These are phyloP conservation scores for Rhynchophorus ferrugineus DNA, from an alignment of 1,140 invertebrate genomes.

Conservation along the genomic window DNA sequence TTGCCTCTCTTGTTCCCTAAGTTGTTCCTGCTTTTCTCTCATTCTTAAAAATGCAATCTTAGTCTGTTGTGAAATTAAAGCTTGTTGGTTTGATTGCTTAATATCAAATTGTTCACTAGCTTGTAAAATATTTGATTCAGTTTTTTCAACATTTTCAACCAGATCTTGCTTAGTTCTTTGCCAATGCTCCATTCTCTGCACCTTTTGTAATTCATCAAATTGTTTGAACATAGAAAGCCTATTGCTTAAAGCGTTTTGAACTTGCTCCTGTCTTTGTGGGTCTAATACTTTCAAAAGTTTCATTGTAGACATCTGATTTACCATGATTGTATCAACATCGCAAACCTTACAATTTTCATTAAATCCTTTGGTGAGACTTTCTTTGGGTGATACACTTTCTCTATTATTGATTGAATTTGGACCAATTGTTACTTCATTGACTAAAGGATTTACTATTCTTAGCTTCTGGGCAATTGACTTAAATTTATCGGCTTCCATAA, in stretches of 20 bases:
- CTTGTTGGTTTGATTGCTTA: slow-evolving; percentile 33
- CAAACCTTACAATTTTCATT: too few relatives aligned
- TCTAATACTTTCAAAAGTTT: slow-evolving; percentile 29
- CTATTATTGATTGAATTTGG: slow-evolving; percentile 26
- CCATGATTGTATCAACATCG: not conserved
- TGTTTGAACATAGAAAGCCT: slow-evolving; percentile 25
- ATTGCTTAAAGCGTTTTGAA: slow-evolving; percentile 26
- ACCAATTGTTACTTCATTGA: slow-evolving; percentile 37
- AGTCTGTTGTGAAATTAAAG: slow-evolving; percentile 37
- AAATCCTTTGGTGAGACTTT: too few relatives aligned
- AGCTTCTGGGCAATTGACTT: too few relatives aligned
- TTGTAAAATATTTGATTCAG: slow-evolving; percentile 33
- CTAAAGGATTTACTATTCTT: slow-evolving; percentile 11
- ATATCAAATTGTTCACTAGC: slow-evolving; percentile 37
- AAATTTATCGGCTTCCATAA: too few relatives aligned
- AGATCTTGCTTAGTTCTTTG: slow-evolving; percentile 37
- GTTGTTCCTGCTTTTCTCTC: slow-evolving; percentile 39
- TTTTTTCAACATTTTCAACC: slow-evolving; percentile 34
- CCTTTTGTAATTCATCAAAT: slow-evolving; percentile 27
- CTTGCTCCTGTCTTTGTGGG: slow-evolving; percentile 32
- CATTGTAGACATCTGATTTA: slow-evolving; percentile 23
- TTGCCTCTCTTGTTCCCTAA: slow-evolving; percentile 39
- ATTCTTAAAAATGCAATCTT: slow-evolving; percentile 37
- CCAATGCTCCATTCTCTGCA: slow-evolving; percentile 29
- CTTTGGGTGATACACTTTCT: slow-evolving; percentile 5